A percentile compares a stretch with the other conserved stretches of the same genome.
phyloP scores from a whole-genome alignment of 2,113 vertebrate species.

The Engraulis encrasicolus region DNA sequence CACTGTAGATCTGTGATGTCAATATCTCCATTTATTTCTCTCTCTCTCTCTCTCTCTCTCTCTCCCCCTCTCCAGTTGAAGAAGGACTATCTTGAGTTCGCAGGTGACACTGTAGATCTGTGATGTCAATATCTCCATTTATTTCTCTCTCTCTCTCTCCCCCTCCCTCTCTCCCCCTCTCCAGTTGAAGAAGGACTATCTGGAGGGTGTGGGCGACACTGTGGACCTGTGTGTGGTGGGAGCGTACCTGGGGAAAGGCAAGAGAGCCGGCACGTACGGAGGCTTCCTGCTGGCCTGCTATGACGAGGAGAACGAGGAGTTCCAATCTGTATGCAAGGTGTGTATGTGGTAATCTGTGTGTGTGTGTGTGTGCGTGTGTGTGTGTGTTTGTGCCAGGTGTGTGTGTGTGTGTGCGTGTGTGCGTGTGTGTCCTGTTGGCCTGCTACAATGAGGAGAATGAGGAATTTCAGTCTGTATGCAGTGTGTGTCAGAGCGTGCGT shows the following conservation, averaged over 20 bases:
- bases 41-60: too few species aligned
- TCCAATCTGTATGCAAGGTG: slow-evolving; percentile 92
- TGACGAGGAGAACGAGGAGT: slow-evolving; percentile 87
- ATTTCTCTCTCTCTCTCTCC: too few species aligned
- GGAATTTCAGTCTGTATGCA: too few species aligned
- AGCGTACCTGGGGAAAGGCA: slow-evolving; percentile 87
- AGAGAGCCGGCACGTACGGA: slow-evolving; percentile 84
- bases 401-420: slow-evolving; percentile 4
- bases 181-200: slow-evolving; percentile 92
- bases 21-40: too few species aligned
- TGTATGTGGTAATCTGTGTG: slow-evolving; percentile 22
- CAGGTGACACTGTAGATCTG: too few species aligned
- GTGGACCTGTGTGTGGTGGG: slow-evolving; percentile 91
- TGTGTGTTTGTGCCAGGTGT: background rate
- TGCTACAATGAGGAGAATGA: too few species aligned
- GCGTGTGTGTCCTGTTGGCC: slow-evolving; percentile 13
- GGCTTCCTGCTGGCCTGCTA: slow-evolving; percentile 88
- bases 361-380: background rate
- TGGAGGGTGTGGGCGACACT: slow-evolving; percentile 87
- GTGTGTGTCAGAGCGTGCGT: slow-evolving; percentile 20
- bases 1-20: too few species aligned
- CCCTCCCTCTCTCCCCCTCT: too few species aligned
- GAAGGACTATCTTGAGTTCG: too few species aligned
- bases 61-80: too few species aligned
- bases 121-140: too few species aligned